Evolutionary conservation across 2,888 invertebrate species (phyloP), one percentile per base, ranked within the genome.

Genomic region (Augiades crinisus): DNA sequence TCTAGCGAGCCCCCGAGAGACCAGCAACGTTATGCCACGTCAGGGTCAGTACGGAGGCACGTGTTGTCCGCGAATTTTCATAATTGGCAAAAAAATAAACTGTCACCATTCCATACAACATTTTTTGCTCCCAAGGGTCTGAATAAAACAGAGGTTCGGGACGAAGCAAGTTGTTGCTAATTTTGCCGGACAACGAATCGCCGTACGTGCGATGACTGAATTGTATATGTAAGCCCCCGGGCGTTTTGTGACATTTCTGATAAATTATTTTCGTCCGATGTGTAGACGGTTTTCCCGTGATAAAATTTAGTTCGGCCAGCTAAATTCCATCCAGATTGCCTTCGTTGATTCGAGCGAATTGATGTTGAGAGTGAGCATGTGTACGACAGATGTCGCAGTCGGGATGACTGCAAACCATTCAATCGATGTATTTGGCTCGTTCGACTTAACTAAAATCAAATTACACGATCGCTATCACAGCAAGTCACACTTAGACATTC

Each of bases 71-170:
- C 72, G 64, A 77, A 81, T 79, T 80, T 81, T 67, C 78, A 84
- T 82, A 82, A 85, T 78, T 78, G 76, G 73, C 67, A 76, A 79
- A 81, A 75, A 81, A 75, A 75, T 80, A 75, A 44, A 13, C 70
- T 58, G 68, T 71, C 74, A 71, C 70, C 68, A 73, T 72, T 72
- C 67, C 75, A 80, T 78, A 79, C 74, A 78, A 78, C 72, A 74
- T 37, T 71, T 78, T 81, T 81, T 67, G 74, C 67, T 78, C 83
- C 81, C 81, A 68, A 67, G 79, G 78, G 81, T 54, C 74, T 82
- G 81, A 82, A 83, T 83, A 86, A 81, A 84, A 85, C 76, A 81
- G 76, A 74, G 77, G 72, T 75, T 67, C 72, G 71, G 75, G 71
- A 65, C 71, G 69, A 67, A 64, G 59, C 72, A 75, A 75, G 77